Percentiles rank a stretch among this genome's conserved stretches.
Evolutionary conservation across 2,797 vertebrate genomes (phyloP).

Genomic region (Gobionotothen gibberifrons): DNA sequence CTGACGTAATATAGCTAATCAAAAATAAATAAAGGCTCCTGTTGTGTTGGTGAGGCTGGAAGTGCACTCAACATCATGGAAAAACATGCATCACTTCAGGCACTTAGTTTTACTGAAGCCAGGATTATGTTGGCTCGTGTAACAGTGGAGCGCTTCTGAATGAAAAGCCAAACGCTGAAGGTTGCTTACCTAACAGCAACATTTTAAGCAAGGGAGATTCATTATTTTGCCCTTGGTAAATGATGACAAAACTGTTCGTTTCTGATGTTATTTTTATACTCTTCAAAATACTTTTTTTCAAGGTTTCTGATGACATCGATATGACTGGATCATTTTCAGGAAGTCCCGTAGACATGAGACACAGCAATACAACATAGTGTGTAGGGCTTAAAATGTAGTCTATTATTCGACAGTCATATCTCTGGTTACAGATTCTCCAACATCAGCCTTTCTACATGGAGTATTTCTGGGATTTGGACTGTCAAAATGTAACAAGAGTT

Average conservation of each 20-base stretch:
- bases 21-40: conserved; percentile 51
- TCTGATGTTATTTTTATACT: not conserved
- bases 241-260: not conserved
- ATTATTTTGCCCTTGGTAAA: not conserved
- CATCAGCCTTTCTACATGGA: not conserved
- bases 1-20: conserved; percentile 32
- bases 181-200: not conserved
- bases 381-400: not conserved
- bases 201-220: not conserved
- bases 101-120: conserved; percentile 22
- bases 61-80: conserved; percentile 34
- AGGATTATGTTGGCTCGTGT: conserved; percentile 20
- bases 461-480: not conserved
- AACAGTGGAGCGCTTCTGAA: conserved; percentile 8
- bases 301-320: not conserved
- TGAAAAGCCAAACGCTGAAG: conserved; percentile 6
- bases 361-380: not conserved
- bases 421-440: not conserved
- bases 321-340: not conserved
- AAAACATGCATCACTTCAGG: conserved; percentile 41
- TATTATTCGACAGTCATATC: too few species aligned
- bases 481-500: not conserved
- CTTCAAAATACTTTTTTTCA: not conserved
- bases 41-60: conserved; percentile 25
- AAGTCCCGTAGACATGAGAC: not conserved